These are phyloP conservation scores for Columba livia DNA, from an alignment of 2,113 vertebrate species.

Conservation along the genomic window DNA sequence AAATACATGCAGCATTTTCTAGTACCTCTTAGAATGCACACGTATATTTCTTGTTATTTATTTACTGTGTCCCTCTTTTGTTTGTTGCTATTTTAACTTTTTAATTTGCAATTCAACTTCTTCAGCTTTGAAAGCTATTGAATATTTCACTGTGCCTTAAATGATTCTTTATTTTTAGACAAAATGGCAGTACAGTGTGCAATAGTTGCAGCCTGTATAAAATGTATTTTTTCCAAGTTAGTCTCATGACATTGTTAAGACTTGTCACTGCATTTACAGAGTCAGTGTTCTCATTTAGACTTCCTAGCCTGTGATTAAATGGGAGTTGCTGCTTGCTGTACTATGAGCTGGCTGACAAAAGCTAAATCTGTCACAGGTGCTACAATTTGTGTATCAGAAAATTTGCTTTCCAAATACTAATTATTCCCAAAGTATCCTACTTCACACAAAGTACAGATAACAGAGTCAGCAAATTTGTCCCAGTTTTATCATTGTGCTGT, in stretches of 20 bases:
- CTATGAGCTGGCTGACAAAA: slow-evolving; percentile 55
- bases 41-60: slow-evolving; percentile 6
- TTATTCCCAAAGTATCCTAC: slow-evolving; percentile 62
- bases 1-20: background rate
- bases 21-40: background rate
- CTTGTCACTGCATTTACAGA: slow-evolving; percentile 35
- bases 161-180: slow-evolving; percentile 29
- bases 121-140: slow-evolving; percentile 12
- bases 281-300: slow-evolving; percentile 37
- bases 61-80: slow-evolving; percentile 3
- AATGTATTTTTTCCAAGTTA: slow-evolving; percentile 10
- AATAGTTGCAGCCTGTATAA: background rate
- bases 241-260: slow-evolving; percentile 35
- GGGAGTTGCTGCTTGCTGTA: slow-evolving; percentile 48
- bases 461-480: slow-evolving; percentile 55
- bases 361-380: slow-evolving; percentile 67
- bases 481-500: slow-evolving; percentile 55
- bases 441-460: slow-evolving; percentile 59
- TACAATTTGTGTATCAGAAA: slow-evolving; percentile 72
- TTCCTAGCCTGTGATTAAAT: slow-evolving; percentile 62
- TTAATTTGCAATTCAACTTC: slow-evolving; percentile 33
- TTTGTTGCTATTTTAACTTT: slow-evolving; percentile 27
- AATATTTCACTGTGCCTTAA: background rate
- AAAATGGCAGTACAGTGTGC: background rate
- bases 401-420: slow-evolving; percentile 67